A percentile compares a stretch with the other conserved stretches of the same genome.
Conservation (phyloP, 1,140 invertebrate species). For the Pissodes strobi region DNA sequence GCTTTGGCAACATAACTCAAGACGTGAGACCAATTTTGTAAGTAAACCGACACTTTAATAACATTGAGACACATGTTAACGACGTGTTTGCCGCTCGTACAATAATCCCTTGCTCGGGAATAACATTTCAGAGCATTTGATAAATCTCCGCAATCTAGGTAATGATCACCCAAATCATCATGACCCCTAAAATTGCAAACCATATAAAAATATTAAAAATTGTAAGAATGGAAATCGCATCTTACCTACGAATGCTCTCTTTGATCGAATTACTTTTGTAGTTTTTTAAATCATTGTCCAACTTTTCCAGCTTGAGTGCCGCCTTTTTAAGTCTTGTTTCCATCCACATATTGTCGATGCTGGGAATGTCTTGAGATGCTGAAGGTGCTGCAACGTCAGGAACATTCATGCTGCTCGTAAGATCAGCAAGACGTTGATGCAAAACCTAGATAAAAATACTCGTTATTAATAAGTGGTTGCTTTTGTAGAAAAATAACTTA, state of each 20-base stretch:
- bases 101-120: constrained; percentile 95
- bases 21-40: constrained; percentile 98
- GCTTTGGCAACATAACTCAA: constrained; percentile 97
- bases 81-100: constrained; percentile 96
- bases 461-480: no score
- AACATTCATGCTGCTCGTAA: constrained; percentile 63
- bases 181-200: constrained; percentile 69
- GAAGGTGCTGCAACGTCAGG: constrained; percentile 74
- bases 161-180: constrained; percentile 98
- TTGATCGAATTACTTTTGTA: constrained; percentile 99
- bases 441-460: no score
- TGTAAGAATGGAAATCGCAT: no score
- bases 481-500: no score
- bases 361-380: constrained; percentile 76
- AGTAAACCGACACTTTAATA: constrained; percentile 94
- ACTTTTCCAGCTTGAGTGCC: constrained; percentile 92
- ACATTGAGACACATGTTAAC: constrained; percentile 99
- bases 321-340: constrained; percentile 93
- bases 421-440: constrained; percentile 87
- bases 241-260: constrained; percentile 76
- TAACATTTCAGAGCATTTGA: constrained; percentile 98
- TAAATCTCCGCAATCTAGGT: constrained; percentile 95
- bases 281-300: constrained; percentile 98
- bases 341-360: constrained; percentile 88
- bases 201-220: constrained; percentile 41